phyloP scores from a whole-genome alignment of 2,113 vertebrate genomes.

The Mesitornis unicolor region DNA sequence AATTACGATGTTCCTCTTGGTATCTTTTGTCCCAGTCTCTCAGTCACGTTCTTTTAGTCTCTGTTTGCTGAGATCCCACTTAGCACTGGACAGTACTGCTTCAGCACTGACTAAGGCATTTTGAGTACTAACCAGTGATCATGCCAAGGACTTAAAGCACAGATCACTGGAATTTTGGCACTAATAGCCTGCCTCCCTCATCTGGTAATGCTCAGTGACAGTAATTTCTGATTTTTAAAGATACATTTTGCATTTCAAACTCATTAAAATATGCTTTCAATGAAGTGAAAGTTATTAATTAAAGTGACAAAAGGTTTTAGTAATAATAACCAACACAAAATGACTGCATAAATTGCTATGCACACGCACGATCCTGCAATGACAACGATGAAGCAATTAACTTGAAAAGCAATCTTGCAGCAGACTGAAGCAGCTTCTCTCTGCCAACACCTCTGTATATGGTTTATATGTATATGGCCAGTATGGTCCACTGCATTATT shows the following conservation, averaged over 20 bases:
- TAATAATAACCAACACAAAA: neutral
- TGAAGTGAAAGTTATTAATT: neutral
- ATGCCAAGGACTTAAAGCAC: neutral
- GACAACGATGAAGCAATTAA: neutral
- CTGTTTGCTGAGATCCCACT: neutral
- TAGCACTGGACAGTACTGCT: neutral
- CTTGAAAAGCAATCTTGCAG: neutral
- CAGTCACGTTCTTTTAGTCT: neutral
- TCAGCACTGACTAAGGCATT: neutral
- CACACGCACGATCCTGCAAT: neutral
- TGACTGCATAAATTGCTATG: neutral
- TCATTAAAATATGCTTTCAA: neutral
- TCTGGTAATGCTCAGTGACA: neutral
- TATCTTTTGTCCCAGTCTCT: neutral
- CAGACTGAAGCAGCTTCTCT: neutral
- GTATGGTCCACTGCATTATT: neutral
- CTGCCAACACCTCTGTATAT: neutral
- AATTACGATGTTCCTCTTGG: neutral
- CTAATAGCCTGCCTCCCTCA: neutral
- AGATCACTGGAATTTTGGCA: neutral
- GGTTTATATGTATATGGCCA: no score
- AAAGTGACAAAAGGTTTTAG: neutral
- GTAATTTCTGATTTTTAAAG: neutral
- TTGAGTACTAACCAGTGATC: neutral
- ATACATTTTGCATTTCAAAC: neutral